A percentile compares a stretch with the other conserved stretches of the same genome.
Conservation (phyloP, 2,888 invertebrate genomes). For the Harpagoxenus sublaevis region DNA sequence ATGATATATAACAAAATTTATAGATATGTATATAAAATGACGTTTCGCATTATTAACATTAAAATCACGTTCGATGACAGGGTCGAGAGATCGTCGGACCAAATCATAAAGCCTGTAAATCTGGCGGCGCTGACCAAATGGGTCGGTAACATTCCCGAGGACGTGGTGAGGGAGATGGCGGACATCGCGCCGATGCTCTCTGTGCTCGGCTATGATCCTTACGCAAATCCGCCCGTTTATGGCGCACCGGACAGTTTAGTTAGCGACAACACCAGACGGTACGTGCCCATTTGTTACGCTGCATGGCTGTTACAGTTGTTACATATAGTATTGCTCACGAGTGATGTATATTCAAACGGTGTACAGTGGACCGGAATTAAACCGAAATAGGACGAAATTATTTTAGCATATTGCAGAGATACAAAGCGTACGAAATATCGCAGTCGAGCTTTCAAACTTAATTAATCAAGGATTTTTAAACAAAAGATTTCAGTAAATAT, state of each 20-base stretch:
- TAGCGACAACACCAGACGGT: conserved; percentile 89
- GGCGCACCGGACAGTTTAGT: conserved; percentile 93
- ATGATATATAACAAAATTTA: background rate
- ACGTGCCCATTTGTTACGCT: conserved; percentile 45
- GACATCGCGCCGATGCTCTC: conserved; percentile 98
- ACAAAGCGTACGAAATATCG: background rate
- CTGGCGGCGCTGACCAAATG: conserved; percentile 97
- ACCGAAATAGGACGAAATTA: conserved; percentile 3
- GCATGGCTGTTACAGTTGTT: conserved; percentile 37
- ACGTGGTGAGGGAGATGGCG: conserved; percentile 97
- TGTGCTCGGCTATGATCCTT: conserved; percentile 97
- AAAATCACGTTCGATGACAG: conserved; percentile 87
- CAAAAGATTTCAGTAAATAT: background rate
- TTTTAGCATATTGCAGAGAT: background rate
- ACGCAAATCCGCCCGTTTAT: conserved; percentile 98
- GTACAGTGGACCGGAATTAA: background rate
- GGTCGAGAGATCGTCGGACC: conserved; percentile 98
- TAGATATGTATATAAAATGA: background rate
- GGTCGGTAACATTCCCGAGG: conserved; percentile 95
- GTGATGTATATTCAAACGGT: background rate
- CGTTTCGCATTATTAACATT: background rate
- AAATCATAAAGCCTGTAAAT: conserved; percentile 99
- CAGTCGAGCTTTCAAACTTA: background rate
- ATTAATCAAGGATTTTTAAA: background rate
- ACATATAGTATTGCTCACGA: conserved; percentile 9